These are phyloP conservation scores for Spondyliosoma cantharus DNA, from an alignment of 2,797 vertebrate species.

Conservation along the genomic window DNA sequence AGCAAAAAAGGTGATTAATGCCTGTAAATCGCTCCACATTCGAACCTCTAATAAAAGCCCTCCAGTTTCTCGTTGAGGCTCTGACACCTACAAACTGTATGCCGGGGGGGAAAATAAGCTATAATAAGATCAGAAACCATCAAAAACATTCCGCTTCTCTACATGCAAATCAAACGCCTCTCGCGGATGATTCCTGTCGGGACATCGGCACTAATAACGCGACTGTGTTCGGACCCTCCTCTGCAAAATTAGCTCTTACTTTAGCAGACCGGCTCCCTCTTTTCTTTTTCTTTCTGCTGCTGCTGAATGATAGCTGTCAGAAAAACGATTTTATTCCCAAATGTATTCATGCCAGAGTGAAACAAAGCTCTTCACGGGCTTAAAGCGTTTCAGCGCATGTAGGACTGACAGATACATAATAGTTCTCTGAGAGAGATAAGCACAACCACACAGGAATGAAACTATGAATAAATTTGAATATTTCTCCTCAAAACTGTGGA, in stretches of 20 bases:
- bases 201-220: neutral
- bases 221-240: neutral
- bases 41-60: too few species aligned
- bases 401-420: conserved; percentile 46
- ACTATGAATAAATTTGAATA: conserved; percentile 61
- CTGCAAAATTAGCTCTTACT: neutral
- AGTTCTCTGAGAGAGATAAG: conserved; percentile 47
- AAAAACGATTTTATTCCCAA: conserved; percentile 44
- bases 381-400: conserved; percentile 35
- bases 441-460: conserved; percentile 32
- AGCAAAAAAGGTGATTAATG: too few species aligned
- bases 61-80: neutral
- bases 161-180: neutral
- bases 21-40: too few species aligned
- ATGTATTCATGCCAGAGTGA: conserved; percentile 41
- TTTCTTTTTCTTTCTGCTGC: neutral
- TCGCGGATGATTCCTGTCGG: neutral
- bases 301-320: conserved; percentile 35
- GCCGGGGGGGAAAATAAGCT: neutral
- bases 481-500: conserved; percentile 35
- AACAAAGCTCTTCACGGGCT: conserved; percentile 53
- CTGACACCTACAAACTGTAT: neutral
- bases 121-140: neutral
- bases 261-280: neutral
- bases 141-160: neutral